Evolutionary conservation across 1,140 invertebrate species (phyloP).

Genomic region (Himalopsyche phryganea): DNA sequence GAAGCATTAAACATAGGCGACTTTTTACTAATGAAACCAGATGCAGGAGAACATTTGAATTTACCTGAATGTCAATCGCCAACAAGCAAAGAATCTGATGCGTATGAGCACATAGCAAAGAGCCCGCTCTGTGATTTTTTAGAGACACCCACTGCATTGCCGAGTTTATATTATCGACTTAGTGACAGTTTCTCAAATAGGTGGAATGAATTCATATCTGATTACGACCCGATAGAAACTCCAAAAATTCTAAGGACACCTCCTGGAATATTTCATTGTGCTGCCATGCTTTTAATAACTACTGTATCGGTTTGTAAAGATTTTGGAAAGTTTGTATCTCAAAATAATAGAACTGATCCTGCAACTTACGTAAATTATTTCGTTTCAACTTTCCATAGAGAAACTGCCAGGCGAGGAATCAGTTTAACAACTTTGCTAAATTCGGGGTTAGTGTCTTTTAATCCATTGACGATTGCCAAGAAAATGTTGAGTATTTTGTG

Average conservation of each 20-base stretch:
- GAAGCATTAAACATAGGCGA: constrained; percentile 69
- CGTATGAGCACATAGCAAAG: constrained; percentile 19
- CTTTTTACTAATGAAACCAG: constrained; percentile 63
- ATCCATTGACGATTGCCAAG: constrained; percentile 43
- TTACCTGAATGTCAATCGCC: background rate
- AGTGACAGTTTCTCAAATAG: constrained; percentile 65
- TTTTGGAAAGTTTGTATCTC: constrained; percentile 44
- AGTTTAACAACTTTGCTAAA: constrained; percentile 44
- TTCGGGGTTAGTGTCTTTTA: constrained; percentile 41
- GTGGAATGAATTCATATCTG: constrained; percentile 76
- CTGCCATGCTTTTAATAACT: constrained; percentile 58
- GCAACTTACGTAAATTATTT: constrained; percentile 38
- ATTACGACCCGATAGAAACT: constrained; percentile 72
- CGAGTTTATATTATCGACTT: constrained; percentile 62
- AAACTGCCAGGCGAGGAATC: constrained; percentile 49
- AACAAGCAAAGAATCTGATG: background rate
- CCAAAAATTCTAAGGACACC: constrained; percentile 60
- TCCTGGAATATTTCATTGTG: constrained; percentile 57
- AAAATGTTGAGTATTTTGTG: constrained; percentile 38
- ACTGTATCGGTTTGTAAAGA: constrained; percentile 58
- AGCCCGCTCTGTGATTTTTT: constrained; percentile 59
- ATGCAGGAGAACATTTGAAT: constrained; percentile 32
- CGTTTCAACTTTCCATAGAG: constrained; percentile 41
- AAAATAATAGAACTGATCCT: constrained; percentile 37
- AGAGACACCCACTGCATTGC: constrained; percentile 60